Evolutionary conservation across 2,888 invertebrate species (phyloP).

Genomic region (Fragum sueziense): DNA sequence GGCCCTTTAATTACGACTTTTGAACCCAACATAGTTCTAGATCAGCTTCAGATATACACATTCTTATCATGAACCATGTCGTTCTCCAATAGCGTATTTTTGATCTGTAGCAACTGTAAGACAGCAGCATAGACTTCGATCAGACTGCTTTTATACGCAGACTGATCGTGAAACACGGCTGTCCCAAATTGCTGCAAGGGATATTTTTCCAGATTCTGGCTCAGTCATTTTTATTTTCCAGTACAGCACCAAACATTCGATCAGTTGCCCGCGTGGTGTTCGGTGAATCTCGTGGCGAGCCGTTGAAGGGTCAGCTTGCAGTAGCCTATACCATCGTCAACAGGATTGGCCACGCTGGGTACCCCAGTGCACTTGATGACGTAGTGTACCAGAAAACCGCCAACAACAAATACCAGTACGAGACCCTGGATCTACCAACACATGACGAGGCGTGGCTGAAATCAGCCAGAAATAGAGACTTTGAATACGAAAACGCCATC

Average conservation of each 20-base stretch:
- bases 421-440: slow-evolving; percentile 28
- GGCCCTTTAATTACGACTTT: too few species aligned
- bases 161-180: too few species aligned
- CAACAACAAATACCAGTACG: slow-evolving; percentile 19
- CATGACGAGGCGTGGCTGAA: slow-evolving; percentile 19
- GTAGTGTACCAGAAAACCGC: slow-evolving; percentile 26
- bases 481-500: slow-evolving; percentile 15
- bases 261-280: slow-evolving; percentile 43
- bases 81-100: too few species aligned
- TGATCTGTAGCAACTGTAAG: too few species aligned
- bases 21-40: too few species aligned
- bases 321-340: slow-evolving; percentile 54
- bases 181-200: too few species aligned
- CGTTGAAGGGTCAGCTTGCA: slow-evolving; percentile 33
- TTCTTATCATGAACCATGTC: too few species aligned
- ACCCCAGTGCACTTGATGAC: slow-evolving; percentile 36
- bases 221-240: slow-evolving; percentile 26
- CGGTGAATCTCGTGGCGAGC: slow-evolving; percentile 49
- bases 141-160: too few species aligned
- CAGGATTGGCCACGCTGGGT: slow-evolving; percentile 36
- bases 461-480: not conserved
- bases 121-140: too few species aligned
- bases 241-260: slow-evolving; percentile 12
- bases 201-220: too few species aligned
- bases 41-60: too few species aligned